Conservation (phyloP, 2,797 vertebrate species). For the Amazona ochrocephala region DNA sequence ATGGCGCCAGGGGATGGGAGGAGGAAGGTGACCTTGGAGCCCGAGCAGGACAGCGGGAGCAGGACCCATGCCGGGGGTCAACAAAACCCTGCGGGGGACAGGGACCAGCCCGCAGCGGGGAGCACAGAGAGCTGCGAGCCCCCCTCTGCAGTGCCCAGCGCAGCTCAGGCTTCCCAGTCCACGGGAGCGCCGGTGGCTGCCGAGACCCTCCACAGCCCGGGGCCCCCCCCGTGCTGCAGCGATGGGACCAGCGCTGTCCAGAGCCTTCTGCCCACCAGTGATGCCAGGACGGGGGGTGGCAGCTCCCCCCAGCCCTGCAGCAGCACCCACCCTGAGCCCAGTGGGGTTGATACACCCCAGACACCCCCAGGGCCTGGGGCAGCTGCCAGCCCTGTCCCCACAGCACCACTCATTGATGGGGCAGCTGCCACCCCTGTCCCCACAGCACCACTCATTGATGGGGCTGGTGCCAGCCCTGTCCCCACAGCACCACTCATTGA, state of each 20-base stretch:
- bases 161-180: neutral
- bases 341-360: neutral
- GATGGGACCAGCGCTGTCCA: neutral
- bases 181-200: neutral
- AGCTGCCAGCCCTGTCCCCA: neutral
- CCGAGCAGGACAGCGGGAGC: neutral
- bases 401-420: neutral
- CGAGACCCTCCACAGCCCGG: neutral
- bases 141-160: neutral
- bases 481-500: neutral
- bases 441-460: accelerated
- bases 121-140: neutral
- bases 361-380: neutral
- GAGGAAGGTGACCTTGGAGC: neutral
- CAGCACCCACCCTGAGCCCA: neutral
- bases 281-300: neutral
- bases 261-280: neutral
- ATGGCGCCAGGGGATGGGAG: neutral
- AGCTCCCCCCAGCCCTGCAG: accelerated
- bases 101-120: neutral
- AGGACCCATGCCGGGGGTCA: accelerated
- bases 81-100: neutral
- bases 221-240: neutral
- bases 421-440: neutral
- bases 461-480: neutral